Conservation (phyloP, 2,113 vertebrate genomes). For the Aphyosemion australe region DNA sequence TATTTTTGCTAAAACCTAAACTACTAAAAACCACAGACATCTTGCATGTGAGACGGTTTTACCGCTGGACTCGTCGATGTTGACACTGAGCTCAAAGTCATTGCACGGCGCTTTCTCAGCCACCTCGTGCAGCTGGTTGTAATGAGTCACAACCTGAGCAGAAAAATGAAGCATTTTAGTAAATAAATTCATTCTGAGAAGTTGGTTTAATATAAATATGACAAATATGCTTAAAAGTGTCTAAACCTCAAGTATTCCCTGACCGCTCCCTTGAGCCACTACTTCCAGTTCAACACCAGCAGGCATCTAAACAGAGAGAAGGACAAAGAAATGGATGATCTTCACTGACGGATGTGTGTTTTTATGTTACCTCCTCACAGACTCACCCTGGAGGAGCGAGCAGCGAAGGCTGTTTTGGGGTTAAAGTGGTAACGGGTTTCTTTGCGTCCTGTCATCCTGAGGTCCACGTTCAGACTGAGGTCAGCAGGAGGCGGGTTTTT, state of each 20-base stretch:
- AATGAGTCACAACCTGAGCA: conserved; percentile 77
- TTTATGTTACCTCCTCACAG: background rate
- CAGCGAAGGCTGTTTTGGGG: conserved; percentile 49
- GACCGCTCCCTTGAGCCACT: conserved; percentile 77
- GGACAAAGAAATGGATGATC: background rate
- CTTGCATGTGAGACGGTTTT: background rate
- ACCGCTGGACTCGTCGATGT: conserved; percentile 69
- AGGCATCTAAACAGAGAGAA: conserved; percentile 60
- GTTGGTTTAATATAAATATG: no score
- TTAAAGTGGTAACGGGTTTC: conserved; percentile 68
- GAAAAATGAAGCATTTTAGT: background rate
- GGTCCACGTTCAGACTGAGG: conserved; percentile 65
- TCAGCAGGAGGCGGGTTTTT: conserved; percentile 35
- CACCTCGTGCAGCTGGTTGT: conserved; percentile 76
- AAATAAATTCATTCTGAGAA: no score
- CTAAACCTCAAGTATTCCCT: conserved; percentile 82
- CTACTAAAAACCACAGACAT: background rate
- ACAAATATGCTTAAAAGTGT: no score
- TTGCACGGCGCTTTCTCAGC: conserved; percentile 66
- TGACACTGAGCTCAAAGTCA: conserved; percentile 72
- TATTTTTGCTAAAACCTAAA: background rate
- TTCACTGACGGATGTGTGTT: no score
- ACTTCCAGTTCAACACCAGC: conserved; percentile 73
- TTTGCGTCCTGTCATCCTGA: conserved; percentile 62
- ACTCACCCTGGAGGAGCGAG: conserved; percentile 69